Evolutionary conservation across 2,888 invertebrate species (phyloP).

Genomic region (Cantharis lateralis): DNA sequence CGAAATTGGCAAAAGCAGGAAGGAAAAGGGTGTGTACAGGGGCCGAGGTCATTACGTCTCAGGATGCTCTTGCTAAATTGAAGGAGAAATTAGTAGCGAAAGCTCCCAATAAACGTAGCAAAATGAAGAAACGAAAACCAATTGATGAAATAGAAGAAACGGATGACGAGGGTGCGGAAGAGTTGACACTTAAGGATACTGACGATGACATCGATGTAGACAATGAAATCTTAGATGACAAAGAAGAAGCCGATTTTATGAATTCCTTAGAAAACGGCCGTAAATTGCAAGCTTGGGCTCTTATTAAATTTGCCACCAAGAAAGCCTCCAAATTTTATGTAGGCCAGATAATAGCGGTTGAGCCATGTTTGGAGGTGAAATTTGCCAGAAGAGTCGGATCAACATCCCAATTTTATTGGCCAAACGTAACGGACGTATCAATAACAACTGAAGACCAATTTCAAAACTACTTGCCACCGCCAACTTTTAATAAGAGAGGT

Average conservation of each 20-base stretch:
- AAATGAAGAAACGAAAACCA: neutral
- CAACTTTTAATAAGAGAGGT: neutral
- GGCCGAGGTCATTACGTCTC: slow-evolving; percentile 10
- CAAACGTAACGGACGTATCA: neutral
- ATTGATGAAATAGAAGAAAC: slow-evolving; percentile 4
- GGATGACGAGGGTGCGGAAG: slow-evolving; percentile 2
- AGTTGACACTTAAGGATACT: neutral
- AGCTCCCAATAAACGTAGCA: neutral
- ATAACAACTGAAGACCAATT: neutral
- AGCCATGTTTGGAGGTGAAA: neutral
- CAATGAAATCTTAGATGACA: slow-evolving; percentile 2
- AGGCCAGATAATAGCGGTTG: neutral
- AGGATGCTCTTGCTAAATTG: slow-evolving; percentile 8
- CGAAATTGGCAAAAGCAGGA: slow-evolving; percentile 1
- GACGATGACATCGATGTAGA: slow-evolving; percentile 3
- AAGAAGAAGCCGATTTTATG: neutral
- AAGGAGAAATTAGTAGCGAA: slow-evolving; percentile 5
- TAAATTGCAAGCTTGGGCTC: neutral
- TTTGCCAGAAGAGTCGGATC: slow-evolving; percentile 2
- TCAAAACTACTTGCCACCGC: neutral
- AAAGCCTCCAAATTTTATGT: neutral
- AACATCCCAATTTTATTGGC: neutral
- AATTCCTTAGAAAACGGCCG: neutral
- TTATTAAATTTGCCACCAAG: slow-evolving; percentile 4
- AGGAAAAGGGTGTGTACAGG: slow-evolving; percentile 9